Percentiles rank a stretch among this genome's conserved stretches.
phyloP scores from a whole-genome alignment of 2,113 vertebrate genomes.

The Morone saxatilis region DNA sequence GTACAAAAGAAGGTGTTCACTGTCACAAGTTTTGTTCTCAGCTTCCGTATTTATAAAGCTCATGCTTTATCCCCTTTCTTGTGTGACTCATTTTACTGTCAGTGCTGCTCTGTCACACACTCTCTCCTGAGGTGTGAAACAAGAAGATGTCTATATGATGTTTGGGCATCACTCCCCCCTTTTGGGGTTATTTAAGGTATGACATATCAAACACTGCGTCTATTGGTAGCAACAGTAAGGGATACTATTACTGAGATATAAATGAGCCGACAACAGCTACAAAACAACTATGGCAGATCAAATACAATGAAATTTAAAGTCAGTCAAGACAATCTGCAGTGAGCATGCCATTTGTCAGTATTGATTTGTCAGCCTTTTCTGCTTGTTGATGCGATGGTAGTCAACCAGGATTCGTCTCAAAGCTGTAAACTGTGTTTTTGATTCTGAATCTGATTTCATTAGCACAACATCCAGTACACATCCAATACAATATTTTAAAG shows the following conservation, averaged over 20 bases:
- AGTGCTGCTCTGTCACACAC: neutral
- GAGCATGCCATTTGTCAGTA: slow-evolving; percentile 14
- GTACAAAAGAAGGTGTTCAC: neutral
- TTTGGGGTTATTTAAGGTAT: neutral
- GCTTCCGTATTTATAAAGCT: too few relatives aligned
- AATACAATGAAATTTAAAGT: slow-evolving; percentile 39
- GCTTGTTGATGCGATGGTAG: slow-evolving; percentile 9
- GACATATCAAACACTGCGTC: slow-evolving; percentile 17
- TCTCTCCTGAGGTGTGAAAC: neutral
- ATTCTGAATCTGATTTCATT: neutral
- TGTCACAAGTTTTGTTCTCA: neutral
- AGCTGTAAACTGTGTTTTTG: slow-evolving; percentile 19
- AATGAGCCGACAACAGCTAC: slow-evolving; percentile 1
- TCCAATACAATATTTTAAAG: neutral
- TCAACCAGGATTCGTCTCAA: neutral
- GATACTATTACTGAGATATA: slow-evolving; percentile 5
- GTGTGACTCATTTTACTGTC: neutral
- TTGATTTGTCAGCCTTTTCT: slow-evolving; percentile 35
- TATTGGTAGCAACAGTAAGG: slow-evolving; percentile 5
- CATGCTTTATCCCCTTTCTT: neutral
- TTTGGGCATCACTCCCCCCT: neutral
- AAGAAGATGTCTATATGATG: neutral
- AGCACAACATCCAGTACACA: neutral
- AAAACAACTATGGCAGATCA: slow-evolving; percentile 22
- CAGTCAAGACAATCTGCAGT: slow-evolving; percentile 39